A percentile compares a stretch with the other conserved stretches of the same genome.
Conservation (phyloP, 1,140 invertebrate genomes). For the Hycleus cichorii region DNA sequence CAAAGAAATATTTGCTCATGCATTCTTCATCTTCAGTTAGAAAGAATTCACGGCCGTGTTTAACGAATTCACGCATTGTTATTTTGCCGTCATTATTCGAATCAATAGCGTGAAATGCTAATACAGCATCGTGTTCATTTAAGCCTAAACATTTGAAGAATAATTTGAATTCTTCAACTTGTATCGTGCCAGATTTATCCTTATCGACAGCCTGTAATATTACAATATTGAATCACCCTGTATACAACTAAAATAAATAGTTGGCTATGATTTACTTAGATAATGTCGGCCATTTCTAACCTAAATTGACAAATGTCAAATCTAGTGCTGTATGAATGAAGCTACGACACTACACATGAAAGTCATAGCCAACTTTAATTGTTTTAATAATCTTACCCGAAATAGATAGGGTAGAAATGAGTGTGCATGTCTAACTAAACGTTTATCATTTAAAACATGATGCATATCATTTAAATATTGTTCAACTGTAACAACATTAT, state of each 20-base stretch:
- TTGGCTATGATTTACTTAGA: no score
- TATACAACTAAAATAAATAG: not conserved
- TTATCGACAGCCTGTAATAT: conserved; percentile 66
- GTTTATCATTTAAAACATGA: conserved; percentile 67
- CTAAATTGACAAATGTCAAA: no score
- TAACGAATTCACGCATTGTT: conserved; percentile 68
- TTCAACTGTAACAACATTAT: conserved; percentile 71
- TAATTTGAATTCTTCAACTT: conserved; percentile 71
- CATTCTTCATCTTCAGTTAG: conserved; percentile 63
- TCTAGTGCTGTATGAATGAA: no score
- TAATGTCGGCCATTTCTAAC: no score
- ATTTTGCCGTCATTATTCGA: conserved; percentile 68
- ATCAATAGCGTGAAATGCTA: conserved; percentile 70
- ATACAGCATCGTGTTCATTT: conserved; percentile 60
- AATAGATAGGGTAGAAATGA: conserved; percentile 71
- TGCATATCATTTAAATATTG: conserved; percentile 74
- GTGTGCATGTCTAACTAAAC: conserved; percentile 63
- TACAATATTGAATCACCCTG: not conserved
- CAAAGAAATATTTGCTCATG: conserved; percentile 80
- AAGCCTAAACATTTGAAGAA: conserved; percentile 74
- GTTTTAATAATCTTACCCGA: conserved; percentile 48
- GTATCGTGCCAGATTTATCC: conserved; percentile 67
- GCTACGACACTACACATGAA: no score
- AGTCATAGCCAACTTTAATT: no score
- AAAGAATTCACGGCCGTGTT: conserved; percentile 71